Conservation (phyloP, 2,888 invertebrate genomes). For the Acanthacorydalis orientalis region DNA sequence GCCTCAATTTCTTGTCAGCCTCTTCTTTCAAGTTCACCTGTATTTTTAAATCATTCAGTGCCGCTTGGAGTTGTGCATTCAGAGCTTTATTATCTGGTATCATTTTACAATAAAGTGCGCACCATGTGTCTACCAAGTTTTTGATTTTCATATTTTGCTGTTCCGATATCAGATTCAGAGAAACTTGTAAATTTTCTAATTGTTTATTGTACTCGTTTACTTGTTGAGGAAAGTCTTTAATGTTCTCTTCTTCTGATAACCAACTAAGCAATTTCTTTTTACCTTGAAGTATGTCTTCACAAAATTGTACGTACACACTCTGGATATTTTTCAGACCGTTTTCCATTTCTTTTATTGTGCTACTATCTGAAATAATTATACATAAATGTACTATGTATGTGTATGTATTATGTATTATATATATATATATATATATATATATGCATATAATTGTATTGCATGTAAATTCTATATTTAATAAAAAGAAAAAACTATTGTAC, state of each 20-base stretch:
- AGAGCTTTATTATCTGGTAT: no score
- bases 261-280: neutral
- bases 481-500: no score
- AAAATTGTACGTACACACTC: slow-evolving; percentile 17
- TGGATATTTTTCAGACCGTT: slow-evolving; percentile 20
- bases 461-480: no score
- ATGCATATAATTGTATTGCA: no score
- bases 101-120: no score
- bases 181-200: neutral
- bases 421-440: no score
- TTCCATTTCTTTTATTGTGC: slow-evolving; percentile 15
- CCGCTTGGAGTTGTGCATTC: neutral
- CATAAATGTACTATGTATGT: no score
- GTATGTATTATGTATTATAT: neutral
- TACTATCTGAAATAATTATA: neutral
- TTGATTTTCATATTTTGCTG: slow-evolving; percentile 5
- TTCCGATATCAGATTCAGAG: neutral
- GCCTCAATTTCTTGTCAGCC: neutral
- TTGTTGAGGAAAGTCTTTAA: neutral
- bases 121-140: no score
- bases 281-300: slow-evolving; percentile 17
- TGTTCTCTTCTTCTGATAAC: neutral
- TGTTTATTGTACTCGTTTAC: neutral
- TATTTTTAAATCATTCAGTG: neutral
- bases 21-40: neutral